phyloP scores from a whole-genome alignment of 1,140 invertebrate species.

The Cydia fagiglandana region DNA sequence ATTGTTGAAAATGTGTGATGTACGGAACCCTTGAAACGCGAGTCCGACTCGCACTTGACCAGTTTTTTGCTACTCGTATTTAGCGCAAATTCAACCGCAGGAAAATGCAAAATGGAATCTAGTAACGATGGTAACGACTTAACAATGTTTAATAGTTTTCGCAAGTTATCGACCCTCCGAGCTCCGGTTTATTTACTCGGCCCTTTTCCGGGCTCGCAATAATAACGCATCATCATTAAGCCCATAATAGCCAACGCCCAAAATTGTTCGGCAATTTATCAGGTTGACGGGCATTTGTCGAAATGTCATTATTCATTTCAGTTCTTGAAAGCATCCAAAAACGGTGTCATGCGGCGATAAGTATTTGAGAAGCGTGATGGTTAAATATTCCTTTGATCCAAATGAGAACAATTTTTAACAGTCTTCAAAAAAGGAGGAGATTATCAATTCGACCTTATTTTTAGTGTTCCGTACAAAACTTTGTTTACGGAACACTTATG shows the following conservation, averaged over 20 bases:
- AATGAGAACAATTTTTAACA: too few species aligned
- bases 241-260: constrained; percentile 34
- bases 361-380: too few species aligned
- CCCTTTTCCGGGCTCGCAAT: constrained; percentile 31
- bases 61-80: not conserved
- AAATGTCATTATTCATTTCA: constrained; percentile 48
- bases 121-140: not conserved
- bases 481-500: too few species aligned
- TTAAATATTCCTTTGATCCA: too few species aligned
- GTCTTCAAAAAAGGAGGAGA: too few species aligned
- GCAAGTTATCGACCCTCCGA: constrained; percentile 15
- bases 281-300: constrained; percentile 44
- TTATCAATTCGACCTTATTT: too few species aligned
- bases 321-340: constrained; percentile 39
- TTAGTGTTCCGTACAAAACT: too few species aligned
- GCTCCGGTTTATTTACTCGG: constrained; percentile 15
- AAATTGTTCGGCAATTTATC: constrained; percentile 56
- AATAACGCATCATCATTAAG: constrained; percentile 39
- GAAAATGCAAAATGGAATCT: not conserved
- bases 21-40: too few species aligned
- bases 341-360: constrained; percentile 37
- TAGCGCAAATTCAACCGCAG: not conserved
- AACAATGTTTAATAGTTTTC: constrained; percentile 13
- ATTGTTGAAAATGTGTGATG: too few species aligned
- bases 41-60: too few species aligned